A percentile compares a stretch with the other conserved stretches of the same genome.
phyloP scores from a whole-genome alignment of 2,888 invertebrate genomes.

The Griposia aprilina region DNA sequence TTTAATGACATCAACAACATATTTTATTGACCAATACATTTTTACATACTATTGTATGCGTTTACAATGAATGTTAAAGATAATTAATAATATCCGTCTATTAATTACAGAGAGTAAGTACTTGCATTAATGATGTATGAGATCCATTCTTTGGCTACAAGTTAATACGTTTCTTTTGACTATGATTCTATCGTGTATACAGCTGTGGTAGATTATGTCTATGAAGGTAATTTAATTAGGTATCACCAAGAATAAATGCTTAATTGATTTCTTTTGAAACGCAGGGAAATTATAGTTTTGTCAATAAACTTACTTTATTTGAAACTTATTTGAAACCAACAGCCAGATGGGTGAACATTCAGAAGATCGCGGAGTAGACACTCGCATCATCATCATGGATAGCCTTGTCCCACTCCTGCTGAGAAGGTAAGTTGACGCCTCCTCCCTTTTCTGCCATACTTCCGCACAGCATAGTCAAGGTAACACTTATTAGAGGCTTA shows the following conservation, averaged over 20 bases:
- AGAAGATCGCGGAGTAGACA: neutral
- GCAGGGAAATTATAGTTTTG: neutral
- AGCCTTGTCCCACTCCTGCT: too few species aligned
- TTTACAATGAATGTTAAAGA: conserved; percentile 22
- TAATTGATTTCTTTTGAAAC: neutral
- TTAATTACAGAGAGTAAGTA: conserved; percentile 48
- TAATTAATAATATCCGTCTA: conserved; percentile 45
- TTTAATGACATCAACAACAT: conserved; percentile 33
- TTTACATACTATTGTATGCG: conserved; percentile 12
- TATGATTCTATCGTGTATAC: conserved; percentile 32
- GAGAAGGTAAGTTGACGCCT: neutral
- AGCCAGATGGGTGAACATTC: neutral
- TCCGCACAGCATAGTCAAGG: too few species aligned
- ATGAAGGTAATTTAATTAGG: conserved; percentile 33
- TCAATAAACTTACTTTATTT: neutral
- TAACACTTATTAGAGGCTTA: neutral
- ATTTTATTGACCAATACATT: conserved; percentile 8
- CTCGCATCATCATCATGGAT: too few species aligned
- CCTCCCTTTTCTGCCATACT: neutral
- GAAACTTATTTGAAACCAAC: neutral
- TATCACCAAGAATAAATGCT: neutral
- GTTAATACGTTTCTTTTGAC: conserved; percentile 47
- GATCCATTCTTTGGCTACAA: conserved; percentile 51
- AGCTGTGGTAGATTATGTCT: neutral
- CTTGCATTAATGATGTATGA: conserved; percentile 50